phyloP scores from a whole-genome alignment of 1,140 invertebrate genomes.

The Drosophila leontia region DNA sequence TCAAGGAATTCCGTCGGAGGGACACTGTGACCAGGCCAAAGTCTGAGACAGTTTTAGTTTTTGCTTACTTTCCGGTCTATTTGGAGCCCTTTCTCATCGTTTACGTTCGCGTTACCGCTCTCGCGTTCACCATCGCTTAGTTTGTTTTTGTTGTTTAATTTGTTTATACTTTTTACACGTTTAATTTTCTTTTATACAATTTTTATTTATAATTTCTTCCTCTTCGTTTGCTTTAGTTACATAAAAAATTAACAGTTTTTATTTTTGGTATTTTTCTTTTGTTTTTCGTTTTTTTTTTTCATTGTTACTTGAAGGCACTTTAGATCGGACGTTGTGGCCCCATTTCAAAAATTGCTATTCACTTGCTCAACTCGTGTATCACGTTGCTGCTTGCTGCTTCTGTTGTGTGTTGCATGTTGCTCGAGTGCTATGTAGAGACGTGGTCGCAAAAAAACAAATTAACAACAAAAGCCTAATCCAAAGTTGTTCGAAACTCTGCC shows the following conservation, averaged over 20 bases:
- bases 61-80: conserved; percentile 87
- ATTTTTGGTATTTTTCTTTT: conserved; percentile 65
- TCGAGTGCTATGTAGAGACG: conserved; percentile 68
- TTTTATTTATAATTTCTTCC: conserved; percentile 85
- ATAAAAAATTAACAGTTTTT: conserved; percentile 92
- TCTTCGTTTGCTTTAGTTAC: conserved; percentile 87
- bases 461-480: conserved; percentile 79
- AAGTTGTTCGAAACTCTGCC: conserved; percentile 81
- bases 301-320: conserved; percentile 93
- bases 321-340: conserved; percentile 94
- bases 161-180: conserved; percentile 76
- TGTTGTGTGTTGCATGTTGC: conserved; percentile 51
- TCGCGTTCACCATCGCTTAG: conserved; percentile 54
- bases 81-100: conserved; percentile 88
- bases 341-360: conserved; percentile 84
- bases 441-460: conserved; percentile 77
- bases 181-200: conserved; percentile 86
- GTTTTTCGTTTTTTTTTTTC: conserved; percentile 85
- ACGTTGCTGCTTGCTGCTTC: conserved; percentile 62
- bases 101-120: conserved; percentile 34
- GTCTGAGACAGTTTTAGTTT: conserved; percentile 59
- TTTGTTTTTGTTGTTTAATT: conserved; percentile 66
- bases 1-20: conserved; percentile 66
- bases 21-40: conserved; percentile 87
- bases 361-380: conserved; percentile 84